phyloP scores from a whole-genome alignment of 1,140 invertebrate species.

The Drosophila baimaii region DNA sequence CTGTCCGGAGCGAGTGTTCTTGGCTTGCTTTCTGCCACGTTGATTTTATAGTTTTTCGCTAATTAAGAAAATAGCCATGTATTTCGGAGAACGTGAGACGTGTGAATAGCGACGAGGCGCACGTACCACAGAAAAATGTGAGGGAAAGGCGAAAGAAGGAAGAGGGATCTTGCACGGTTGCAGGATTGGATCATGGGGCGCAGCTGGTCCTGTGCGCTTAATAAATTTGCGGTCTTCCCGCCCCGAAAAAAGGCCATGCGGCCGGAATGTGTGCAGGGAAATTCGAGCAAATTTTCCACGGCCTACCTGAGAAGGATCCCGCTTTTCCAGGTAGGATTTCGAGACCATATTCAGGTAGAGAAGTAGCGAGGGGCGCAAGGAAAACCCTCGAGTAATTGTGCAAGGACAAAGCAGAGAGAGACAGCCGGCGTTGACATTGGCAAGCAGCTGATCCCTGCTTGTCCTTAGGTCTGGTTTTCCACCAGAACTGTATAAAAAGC shows the following conservation, averaged over 20 bases:
- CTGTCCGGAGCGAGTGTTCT: constrained; percentile 11
- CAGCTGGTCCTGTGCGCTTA: constrained; percentile 57
- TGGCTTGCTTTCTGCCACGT: constrained; percentile 48
- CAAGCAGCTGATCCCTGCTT: constrained; percentile 57
- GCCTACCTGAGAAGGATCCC: constrained; percentile 53
- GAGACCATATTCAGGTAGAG: constrained; percentile 44
- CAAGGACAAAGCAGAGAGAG: constrained; percentile 35
- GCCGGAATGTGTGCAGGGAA: constrained; percentile 39
- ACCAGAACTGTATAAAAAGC: constrained; percentile 46
- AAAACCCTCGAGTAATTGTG: constrained; percentile 40
- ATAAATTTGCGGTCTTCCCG: constrained; percentile 83
- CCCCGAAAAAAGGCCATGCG: constrained; percentile 64
- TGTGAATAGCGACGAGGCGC: constrained; percentile 61
- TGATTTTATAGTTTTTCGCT: constrained; percentile 66
- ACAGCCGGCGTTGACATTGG: too few relatives aligned
- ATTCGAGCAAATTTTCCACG: constrained; percentile 60
- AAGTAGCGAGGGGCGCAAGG: not conserved
- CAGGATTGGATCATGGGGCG: constrained; percentile 27
- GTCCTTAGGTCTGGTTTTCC: constrained; percentile 9
- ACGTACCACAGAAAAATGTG: constrained; percentile 51
- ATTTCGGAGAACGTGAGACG: constrained; percentile 47
- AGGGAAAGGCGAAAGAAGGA: constrained; percentile 1
- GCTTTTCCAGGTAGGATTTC: constrained; percentile 70
- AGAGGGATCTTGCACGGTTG: constrained; percentile 23
- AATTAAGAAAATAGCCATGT: constrained; percentile 45